phyloP scores from a whole-genome alignment of 2,888 invertebrate species.

The Leptopilina syphax region DNA sequence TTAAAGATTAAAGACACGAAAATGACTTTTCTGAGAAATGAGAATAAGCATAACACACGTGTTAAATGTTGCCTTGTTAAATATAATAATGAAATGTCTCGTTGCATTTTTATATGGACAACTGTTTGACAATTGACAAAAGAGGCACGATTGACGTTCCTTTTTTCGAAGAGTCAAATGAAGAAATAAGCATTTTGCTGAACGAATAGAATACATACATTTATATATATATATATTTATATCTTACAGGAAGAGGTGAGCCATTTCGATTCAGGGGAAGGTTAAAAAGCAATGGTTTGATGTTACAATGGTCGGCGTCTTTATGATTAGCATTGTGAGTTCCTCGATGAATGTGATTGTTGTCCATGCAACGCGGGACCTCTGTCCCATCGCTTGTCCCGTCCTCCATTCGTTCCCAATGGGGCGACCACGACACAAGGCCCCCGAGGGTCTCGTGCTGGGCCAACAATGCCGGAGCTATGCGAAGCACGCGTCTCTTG shows the following conservation, averaged over 20 bases:
- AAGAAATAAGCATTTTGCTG: constrained; percentile 56
- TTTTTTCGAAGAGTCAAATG: constrained; percentile 56
- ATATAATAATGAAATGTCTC: background rate
- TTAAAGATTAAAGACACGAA: too few relatives aligned
- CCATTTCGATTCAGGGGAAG: constrained; percentile 56
- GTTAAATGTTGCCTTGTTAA: too few relatives aligned
- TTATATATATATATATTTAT: too few relatives aligned
- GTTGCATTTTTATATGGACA: constrained; percentile 19
- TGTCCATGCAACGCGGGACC: constrained; percentile 69
- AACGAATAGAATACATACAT: constrained; percentile 41
- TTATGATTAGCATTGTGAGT: constrained; percentile 76
- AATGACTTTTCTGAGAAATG: too few relatives aligned
- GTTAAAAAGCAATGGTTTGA: constrained; percentile 57
- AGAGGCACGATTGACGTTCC: constrained; percentile 5
- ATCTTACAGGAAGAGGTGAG: constrained; percentile 28
- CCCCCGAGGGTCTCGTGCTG: constrained; percentile 69
- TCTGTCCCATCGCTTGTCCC: constrained; percentile 60
- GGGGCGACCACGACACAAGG: constrained; percentile 60
- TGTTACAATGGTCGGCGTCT: constrained; percentile 75
- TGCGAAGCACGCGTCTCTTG: constrained; percentile 75
- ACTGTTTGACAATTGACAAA: constrained; percentile 43
- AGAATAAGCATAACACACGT: too few relatives aligned
- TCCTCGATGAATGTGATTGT: constrained; percentile 76
- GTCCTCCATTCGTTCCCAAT: constrained; percentile 53
- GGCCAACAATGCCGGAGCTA: constrained; percentile 72